Conservation (phyloP, 1,140 invertebrate genomes). For the Drosophila arizonae region DNA sequence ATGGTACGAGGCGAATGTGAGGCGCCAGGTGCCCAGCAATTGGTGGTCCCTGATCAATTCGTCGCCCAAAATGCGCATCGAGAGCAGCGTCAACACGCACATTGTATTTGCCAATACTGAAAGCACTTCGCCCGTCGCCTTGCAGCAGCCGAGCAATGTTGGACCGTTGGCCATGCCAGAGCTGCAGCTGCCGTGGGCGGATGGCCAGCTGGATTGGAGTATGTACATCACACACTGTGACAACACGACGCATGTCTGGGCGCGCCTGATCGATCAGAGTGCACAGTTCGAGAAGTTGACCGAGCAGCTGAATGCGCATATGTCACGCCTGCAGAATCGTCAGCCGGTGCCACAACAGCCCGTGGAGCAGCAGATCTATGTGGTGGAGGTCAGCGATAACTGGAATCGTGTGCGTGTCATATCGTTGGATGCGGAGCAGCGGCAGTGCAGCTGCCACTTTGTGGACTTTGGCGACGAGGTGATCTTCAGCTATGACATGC, state of each 20-base stretch:
- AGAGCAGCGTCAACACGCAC: slow-evolving; percentile 47
- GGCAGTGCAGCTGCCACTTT: slow-evolving; percentile 68
- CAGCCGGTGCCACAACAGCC: slow-evolving; percentile 15
- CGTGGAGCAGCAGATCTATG: slow-evolving; percentile 51
- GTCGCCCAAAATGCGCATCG: slow-evolving; percentile 62
- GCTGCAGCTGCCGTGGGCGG: slow-evolving; percentile 49
- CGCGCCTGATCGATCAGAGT: slow-evolving; percentile 71
- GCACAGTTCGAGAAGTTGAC: slow-evolving; percentile 63
- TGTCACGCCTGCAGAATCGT: slow-evolving; percentile 41
- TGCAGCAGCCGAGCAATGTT: not conserved
- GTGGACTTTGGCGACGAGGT: slow-evolving; percentile 78
- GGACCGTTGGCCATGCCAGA: slow-evolving; percentile 32
- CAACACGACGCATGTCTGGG: slow-evolving; percentile 77
- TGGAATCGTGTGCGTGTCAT: slow-evolving; percentile 79
- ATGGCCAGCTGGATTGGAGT: slow-evolving; percentile 63
- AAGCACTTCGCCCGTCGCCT: not conserved
- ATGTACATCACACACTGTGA: slow-evolving; percentile 73
- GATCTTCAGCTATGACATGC: slow-evolving; percentile 47
- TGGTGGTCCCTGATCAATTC: slow-evolving; percentile 62
- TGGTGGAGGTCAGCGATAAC: slow-evolving; percentile 66
- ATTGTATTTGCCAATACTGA: slow-evolving; percentile 69
- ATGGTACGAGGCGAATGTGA: slow-evolving; percentile 63
- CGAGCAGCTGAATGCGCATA: slow-evolving; percentile 61
- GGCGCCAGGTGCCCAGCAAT: slow-evolving; percentile 67
- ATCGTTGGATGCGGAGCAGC: slow-evolving; percentile 50